Conservation (phyloP, 2,888 invertebrate genomes). For the Drosophila eohydei region DNA sequence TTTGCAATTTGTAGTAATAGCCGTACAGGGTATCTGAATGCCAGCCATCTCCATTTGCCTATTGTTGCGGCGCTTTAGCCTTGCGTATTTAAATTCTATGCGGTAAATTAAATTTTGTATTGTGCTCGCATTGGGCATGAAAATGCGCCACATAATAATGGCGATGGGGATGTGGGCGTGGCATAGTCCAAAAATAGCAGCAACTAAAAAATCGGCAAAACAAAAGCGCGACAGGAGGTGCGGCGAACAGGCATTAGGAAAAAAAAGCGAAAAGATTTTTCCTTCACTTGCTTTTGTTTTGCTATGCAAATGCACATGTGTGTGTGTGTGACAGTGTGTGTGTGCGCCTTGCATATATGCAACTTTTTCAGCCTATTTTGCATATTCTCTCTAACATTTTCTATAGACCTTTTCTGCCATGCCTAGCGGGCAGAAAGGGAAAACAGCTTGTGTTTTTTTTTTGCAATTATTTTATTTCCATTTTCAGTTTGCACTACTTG, state of each 20-base stretch:
- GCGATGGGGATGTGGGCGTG: constrained; percentile 14
- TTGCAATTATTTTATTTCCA: constrained; percentile 63
- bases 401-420: constrained; percentile 27
- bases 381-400: constrained; percentile 55
- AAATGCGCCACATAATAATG: constrained; percentile 44
- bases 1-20: background rate
- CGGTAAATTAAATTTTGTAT: constrained; percentile 74
- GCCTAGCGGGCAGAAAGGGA: constrained; percentile 50
- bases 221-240: constrained; percentile 41
- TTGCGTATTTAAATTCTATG: constrained; percentile 65
- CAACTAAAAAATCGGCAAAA: constrained; percentile 42
- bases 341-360: constrained; percentile 49
- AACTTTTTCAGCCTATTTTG: constrained; percentile 69
- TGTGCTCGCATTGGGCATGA: constrained; percentile 58
- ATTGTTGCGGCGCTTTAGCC: constrained; percentile 4
- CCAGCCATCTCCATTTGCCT: background rate
- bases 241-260: constrained; percentile 20
- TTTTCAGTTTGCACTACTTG: constrained; percentile 30
- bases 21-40: constrained; percentile 14
- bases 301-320: constrained; percentile 30
- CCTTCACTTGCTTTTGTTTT: constrained; percentile 14
- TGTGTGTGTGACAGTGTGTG: constrained; percentile 27
- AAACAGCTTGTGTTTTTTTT: constrained; percentile 45
- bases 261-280: constrained; percentile 1
- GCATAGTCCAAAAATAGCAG: constrained; percentile 43